A percentile compares a stretch with the other conserved stretches of the same genome.
phyloP scores from a whole-genome alignment of 2,113 vertebrate genomes.

The Zosterops hypoxanthus region DNA sequence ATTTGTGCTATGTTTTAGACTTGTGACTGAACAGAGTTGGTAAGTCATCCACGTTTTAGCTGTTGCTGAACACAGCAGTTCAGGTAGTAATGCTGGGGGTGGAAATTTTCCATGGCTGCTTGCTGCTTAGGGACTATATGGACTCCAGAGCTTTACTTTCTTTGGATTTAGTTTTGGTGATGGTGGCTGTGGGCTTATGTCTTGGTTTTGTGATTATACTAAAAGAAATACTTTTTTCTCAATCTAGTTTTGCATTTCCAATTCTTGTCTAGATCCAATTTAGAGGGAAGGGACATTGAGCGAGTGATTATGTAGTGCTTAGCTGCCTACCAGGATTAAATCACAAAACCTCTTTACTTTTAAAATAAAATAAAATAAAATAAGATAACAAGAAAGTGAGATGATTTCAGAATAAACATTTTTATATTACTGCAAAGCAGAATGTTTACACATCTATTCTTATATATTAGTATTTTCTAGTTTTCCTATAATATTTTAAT shows the following conservation, averaged over 20 bases:
- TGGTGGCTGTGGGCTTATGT: rapidly evolving
- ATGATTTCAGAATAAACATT: background rate
- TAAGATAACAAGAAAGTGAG: background rate
- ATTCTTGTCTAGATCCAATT: rapidly evolving
- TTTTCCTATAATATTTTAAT: background rate
- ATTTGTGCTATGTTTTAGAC: background rate
- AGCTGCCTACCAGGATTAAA: background rate
- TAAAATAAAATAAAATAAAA: background rate
- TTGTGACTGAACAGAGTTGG: background rate
- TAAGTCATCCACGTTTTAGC: background rate
- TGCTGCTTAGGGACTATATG: background rate
- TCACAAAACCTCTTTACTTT: rapidly evolving
- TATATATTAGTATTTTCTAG: background rate
- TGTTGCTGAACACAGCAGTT: background rate
- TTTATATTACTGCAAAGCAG: background rate
- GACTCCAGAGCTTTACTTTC: rapidly evolving
- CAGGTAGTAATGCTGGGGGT: background rate
- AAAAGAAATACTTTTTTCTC: background rate
- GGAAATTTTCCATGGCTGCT: background rate
- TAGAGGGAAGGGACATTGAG: background rate
- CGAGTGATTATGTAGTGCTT: background rate
- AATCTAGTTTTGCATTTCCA: background rate
- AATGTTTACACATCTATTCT: background rate
- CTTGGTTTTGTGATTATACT: background rate
- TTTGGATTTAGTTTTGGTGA: background rate